Evolutionary conservation across 2,888 invertebrate species (phyloP).

Genomic region (Dynastes grantii): DNA sequence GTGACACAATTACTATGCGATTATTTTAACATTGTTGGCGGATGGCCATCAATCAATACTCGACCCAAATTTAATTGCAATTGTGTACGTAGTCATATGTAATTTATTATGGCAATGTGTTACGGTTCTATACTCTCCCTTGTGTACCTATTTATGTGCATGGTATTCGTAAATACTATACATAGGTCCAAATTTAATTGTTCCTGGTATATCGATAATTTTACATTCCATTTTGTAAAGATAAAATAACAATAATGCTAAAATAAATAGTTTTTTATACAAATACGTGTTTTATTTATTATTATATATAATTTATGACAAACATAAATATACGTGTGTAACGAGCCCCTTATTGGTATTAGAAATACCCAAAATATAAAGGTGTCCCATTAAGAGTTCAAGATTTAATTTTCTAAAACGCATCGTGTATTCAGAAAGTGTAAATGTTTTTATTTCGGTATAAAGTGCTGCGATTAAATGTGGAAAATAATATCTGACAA

Average conservation of each 20-base stretch:
- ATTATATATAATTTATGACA: too few species aligned
- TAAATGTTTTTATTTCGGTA: too few species aligned
- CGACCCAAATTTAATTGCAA: slow-evolving; percentile 39
- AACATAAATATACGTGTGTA: too few species aligned
- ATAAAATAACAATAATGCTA: slow-evolving; percentile 8
- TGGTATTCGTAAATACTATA: slow-evolving; percentile 21
- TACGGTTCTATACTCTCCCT: not conserved
- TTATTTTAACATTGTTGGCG: slow-evolving; percentile 42
- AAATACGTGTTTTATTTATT: slow-evolving; percentile 28
- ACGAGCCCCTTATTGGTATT: too few species aligned
- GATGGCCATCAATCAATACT: slow-evolving; percentile 40
- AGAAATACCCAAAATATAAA: too few species aligned
- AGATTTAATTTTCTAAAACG: too few species aligned
- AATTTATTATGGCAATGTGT: slow-evolving; percentile 40
- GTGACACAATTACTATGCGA: slow-evolving; percentile 36
- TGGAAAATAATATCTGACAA: too few species aligned
- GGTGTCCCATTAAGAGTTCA: too few species aligned
- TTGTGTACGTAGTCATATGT: slow-evolving; percentile 27
- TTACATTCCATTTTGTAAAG: slow-evolving; percentile 43
- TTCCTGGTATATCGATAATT: slow-evolving; percentile 36
- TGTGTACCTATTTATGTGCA: slow-evolving; percentile 5
- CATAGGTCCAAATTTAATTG: slow-evolving; percentile 33
- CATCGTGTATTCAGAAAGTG: too few species aligned
- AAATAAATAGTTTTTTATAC: slow-evolving; percentile 45
- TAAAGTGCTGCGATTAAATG: too few species aligned